Conservation (phyloP, 2,113 vertebrate genomes). For the Odobenus rosmarus region DNA sequence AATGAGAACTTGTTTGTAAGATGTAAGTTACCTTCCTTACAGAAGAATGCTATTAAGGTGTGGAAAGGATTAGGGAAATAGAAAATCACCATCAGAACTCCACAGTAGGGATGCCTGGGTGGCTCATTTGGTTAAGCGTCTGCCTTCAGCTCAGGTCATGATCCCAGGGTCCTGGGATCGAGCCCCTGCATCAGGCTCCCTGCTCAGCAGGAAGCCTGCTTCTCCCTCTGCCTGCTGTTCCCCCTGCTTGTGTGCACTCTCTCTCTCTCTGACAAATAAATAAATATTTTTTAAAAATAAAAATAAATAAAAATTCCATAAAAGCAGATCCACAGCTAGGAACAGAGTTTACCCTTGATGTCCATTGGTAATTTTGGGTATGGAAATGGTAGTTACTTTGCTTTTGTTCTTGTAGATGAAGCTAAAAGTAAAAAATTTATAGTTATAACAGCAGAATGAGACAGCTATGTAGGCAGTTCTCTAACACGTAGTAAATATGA, state of each 20-base stretch:
- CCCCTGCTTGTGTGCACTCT: too few relatives aligned
- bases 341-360: neutral
- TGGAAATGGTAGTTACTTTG: neutral
- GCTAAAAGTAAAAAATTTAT: neutral
- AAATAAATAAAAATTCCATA: neutral
- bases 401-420: conserved; percentile 25
- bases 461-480: neutral
- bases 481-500: neutral
- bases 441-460: neutral
- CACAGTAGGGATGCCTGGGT: neutral
- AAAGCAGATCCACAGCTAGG: neutral
- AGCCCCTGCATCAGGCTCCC: neutral
- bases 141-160: neutral
- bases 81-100: neutral
- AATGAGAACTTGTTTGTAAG: neutral
- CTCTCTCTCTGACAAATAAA: too few relatives aligned
- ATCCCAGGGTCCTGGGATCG: neutral
- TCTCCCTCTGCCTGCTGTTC: too few relatives aligned
- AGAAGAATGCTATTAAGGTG: neutral
- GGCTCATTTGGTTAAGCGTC: neutral
- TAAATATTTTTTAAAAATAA: too few relatives aligned
- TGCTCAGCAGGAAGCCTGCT: too few relatives aligned
- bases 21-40: neutral
- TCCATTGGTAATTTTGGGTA: neutral
- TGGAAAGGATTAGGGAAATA: neutral